A percentile compares a stretch with the other conserved stretches of the same genome.
Conservation (phyloP, 2,888 invertebrate genomes). For the Cordilura impudica region DNA sequence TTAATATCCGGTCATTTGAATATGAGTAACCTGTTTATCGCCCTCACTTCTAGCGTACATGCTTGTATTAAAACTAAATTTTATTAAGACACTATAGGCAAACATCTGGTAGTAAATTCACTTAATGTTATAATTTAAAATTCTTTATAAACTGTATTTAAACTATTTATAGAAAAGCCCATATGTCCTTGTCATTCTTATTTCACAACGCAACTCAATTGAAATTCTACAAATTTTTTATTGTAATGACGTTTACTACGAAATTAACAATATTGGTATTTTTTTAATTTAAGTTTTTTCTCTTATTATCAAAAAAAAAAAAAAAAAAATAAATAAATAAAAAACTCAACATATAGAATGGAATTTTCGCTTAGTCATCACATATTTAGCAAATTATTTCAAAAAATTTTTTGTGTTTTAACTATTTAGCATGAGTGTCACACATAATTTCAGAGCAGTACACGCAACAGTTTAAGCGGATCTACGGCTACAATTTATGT, state of each 20-base stretch:
- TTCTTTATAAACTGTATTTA: not conserved
- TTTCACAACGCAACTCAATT: not conserved
- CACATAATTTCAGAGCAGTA: not conserved
- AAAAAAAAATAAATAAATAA: too few species aligned
- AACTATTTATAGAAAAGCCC: conserved; percentile 31
- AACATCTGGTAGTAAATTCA: too few species aligned
- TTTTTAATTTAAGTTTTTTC: not conserved
- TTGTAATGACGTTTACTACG: conserved; percentile 4
- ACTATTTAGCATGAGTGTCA: conserved; percentile 39
- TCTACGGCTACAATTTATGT: too few species aligned
- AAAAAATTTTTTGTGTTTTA: conserved; percentile 10
- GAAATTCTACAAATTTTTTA: conserved; percentile 15
- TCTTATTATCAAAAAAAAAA: not conserved
- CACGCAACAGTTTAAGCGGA: too few species aligned
- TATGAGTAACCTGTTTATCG: not conserved
- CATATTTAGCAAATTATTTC: not conserved
- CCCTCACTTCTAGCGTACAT: not conserved
- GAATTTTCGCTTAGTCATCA: conserved; percentile 52
- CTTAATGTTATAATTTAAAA: not conserved
- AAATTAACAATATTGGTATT: not conserved
- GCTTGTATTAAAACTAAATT: not conserved
- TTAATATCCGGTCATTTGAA: not conserved
- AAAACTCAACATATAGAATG: conserved; percentile 29
- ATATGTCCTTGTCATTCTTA: conserved; percentile 38
- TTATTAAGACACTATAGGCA: too few species aligned